Evolutionary conservation across 92 coral and sea anemone species (phyloP), one percentile per base, ranked within the genome.

Genomic region (Palythoa caribaeorum): DNA sequence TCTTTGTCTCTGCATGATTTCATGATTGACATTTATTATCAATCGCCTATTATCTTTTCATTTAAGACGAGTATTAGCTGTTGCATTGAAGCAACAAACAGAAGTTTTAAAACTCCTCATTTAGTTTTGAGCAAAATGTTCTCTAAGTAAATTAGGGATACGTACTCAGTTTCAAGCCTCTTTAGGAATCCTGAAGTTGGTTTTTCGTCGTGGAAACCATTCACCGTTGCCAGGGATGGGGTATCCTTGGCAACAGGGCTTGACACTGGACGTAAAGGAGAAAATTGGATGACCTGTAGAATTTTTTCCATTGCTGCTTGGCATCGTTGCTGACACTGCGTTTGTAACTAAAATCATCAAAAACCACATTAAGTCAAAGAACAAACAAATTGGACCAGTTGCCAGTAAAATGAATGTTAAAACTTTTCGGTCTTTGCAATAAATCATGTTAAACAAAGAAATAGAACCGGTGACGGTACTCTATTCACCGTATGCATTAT

Each of bases 111-210:
- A 40, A 40, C 47, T 8, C 50, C 50, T 44, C 50, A 8, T 44
- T 44, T 44, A 44, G 6, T 44, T 44, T 44, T 2, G 50, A 44
- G 50, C 5, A 44, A 44, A 44, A 44, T 3, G 7, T 44, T 44
- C 7, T 44, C 5, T 3, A 44, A 44, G 7, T 44, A 44, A 44
- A 44, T 2, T 28, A 71, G 38, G 2, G 10, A 10, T 51, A 73
- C 94, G 54, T 94, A 94, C 98, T 93, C 91, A 17, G 60, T 79
- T 68, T 93, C 96, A 38, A 94, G 83, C 38, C 77, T 83, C 55
- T 71, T 68, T 52, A 93, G 66, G 63, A 85, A 79, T 59, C 77
- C 70, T 47, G 65, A 84, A 17, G 77, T 39, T 3, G 75, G 37
- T 66, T 47, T 83, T 9, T 79, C 83, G 17, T 88, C 83, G 13